Conservation (phyloP, 2,113 vertebrate genomes). For the Lampris incognitus region DNA sequence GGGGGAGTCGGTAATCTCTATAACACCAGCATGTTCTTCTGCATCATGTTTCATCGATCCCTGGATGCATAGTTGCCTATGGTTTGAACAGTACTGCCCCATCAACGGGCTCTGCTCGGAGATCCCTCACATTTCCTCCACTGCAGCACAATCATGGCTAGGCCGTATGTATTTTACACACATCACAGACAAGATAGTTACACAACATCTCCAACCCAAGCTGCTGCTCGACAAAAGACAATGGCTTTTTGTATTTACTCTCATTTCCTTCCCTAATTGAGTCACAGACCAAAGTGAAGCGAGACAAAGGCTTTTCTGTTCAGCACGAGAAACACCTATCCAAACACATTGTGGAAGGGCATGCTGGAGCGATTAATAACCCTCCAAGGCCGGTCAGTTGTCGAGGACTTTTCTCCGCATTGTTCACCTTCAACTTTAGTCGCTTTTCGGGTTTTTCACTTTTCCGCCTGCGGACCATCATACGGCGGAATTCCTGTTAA, state of each 20-base stretch:
- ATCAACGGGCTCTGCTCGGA: conserved; percentile 17
- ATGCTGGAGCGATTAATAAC: conserved; percentile 81
- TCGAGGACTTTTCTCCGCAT: conserved; percentile 29
- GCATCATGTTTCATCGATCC: no score
- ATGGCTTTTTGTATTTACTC: conserved; percentile 85
- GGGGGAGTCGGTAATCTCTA: no score
- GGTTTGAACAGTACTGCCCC: neutral
- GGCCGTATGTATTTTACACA: conserved; percentile 55
- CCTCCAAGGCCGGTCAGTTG: conserved; percentile 59
- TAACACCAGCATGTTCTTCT: no score
- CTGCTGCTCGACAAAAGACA: conserved; percentile 75
- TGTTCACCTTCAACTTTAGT: conserved; percentile 50
- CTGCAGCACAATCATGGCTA: neutral
- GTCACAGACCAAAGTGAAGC: conserved; percentile 82
- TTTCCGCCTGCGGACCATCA: conserved; percentile 48
- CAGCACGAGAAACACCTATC: conserved; percentile 83
- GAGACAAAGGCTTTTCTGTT: conserved; percentile 83
- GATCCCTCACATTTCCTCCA: neutral
- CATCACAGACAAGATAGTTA: conserved; percentile 76
- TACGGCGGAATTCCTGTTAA: conserved; percentile 54
- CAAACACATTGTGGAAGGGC: conserved; percentile 85
- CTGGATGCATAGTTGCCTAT: neutral
- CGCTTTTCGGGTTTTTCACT: neutral
- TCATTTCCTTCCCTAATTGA: conserved; percentile 88
- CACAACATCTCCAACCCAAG: conserved; percentile 66